phyloP scores from a whole-genome alignment of 2,888 invertebrate genomes.

The Ptychoptera contaminata region DNA sequence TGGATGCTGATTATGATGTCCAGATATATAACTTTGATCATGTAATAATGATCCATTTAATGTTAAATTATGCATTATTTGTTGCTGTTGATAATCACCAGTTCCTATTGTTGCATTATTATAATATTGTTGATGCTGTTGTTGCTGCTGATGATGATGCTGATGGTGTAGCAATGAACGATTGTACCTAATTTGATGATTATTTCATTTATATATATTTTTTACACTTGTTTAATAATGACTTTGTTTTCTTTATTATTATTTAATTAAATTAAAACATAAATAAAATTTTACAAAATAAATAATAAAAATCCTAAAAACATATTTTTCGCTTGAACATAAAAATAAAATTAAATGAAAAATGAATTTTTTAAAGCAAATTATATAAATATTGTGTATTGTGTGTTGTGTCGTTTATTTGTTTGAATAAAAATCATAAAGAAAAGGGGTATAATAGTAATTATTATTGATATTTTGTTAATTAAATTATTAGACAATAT shows the following conservation, averaged over 20 bases:
- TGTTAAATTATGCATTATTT: constrained; percentile 2
- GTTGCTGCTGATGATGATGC: constrained; percentile 12
- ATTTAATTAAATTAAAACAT: background rate
- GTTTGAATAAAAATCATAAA: too few species aligned
- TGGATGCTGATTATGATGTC: background rate
- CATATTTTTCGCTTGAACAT: too few species aligned
- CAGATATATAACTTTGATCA: background rate
- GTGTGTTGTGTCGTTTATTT: too few species aligned
- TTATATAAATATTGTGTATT: too few species aligned
- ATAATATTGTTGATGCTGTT: constrained; percentile 8
- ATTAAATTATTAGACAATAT: too few species aligned
- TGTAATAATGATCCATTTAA: background rate
- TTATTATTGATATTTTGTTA: too few species aligned
- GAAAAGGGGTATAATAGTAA: too few species aligned
- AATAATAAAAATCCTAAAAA: too few species aligned
- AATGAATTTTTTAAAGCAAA: too few species aligned
- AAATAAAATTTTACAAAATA: too few species aligned
- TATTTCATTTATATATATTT: background rate
- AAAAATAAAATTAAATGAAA: too few species aligned
- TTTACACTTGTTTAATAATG: background rate
- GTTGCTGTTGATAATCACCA: constrained; percentile 1
- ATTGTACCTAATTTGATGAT: constrained; percentile 23
- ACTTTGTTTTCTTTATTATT: background rate
- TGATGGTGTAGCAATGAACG: constrained; percentile 16
- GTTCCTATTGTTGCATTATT: background rate